Evolutionary conservation across 2,888 invertebrate species (phyloP).

Genomic region (Tenthredo amoena): DNA sequence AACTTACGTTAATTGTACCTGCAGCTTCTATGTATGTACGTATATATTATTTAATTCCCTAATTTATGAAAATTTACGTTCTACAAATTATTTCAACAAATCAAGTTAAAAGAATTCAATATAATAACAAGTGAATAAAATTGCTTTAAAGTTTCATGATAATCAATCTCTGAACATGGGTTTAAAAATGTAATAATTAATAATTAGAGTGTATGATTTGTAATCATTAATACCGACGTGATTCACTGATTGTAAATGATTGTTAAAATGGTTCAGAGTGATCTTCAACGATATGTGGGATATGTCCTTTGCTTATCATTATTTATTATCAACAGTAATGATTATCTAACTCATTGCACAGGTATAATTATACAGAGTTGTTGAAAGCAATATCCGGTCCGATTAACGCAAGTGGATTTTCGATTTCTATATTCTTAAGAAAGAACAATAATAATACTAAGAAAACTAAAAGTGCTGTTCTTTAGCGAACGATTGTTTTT

Average conservation of each 20-base stretch:
- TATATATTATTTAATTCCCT: constrained; percentile 5
- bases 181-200: background rate
- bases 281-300: constrained; percentile 14
- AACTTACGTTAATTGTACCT: constrained; percentile 44
- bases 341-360: background rate
- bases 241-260: background rate
- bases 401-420: constrained; percentile 42
- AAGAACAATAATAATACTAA: background rate
- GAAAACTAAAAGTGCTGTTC: background rate
- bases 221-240: background rate
- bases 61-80: background rate
- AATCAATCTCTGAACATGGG: background rate
- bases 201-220: background rate
- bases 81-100: background rate
- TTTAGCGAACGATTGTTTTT: background rate
- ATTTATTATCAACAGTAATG: constrained; percentile 20
- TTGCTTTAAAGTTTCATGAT: background rate
- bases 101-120: background rate
- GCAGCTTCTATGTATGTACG: constrained; percentile 5
- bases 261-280: background rate
- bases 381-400: constrained; percentile 13
- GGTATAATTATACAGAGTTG: constrained; percentile 22
- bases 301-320: background rate
- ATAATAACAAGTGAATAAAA: background rate
- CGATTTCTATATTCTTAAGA: background rate